Evolutionary conservation across 2,888 invertebrate genomes (phyloP).

Genomic region (Ischnura elegans): DNA sequence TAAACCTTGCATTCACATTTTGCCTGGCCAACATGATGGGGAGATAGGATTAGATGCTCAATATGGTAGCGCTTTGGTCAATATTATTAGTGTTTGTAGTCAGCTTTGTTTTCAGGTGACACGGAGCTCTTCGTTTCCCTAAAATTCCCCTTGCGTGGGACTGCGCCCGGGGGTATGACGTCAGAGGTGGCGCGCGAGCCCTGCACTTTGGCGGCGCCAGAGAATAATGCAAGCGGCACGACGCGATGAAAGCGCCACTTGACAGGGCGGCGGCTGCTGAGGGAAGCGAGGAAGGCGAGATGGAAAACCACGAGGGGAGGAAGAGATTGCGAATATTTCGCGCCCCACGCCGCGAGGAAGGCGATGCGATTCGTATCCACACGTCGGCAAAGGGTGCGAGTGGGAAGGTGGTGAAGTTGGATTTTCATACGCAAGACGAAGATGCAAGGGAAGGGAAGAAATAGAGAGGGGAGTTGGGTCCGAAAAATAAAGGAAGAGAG

Average conservation of each 20-base stretch:
- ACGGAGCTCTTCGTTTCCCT: no score
- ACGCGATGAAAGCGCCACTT: background rate
- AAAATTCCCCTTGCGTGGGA: no score
- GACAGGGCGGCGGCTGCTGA: background rate
- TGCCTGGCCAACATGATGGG: no score
- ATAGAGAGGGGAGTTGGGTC: background rate
- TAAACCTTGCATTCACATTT: no score
- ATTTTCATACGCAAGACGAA: no score
- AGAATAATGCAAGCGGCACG: background rate
- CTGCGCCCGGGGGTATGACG: background rate
- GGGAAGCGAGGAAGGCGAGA: background rate
- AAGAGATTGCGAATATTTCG: constrained; percentile 22
- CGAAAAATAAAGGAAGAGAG: background rate
- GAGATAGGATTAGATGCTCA: no score
- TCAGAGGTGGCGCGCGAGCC: background rate
- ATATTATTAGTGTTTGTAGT: no score
- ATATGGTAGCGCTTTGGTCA: no score
- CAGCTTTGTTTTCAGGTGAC: no score
- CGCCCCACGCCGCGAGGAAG: background rate
- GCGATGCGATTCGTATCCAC: background rate
- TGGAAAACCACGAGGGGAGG: background rate
- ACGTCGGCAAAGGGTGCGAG: background rate
- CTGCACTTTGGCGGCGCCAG: background rate
- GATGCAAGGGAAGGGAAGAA: background rate
- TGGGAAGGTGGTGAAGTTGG: background rate